phyloP scores from a whole-genome alignment of 2,888 invertebrate genomes.

The Lydus trimaculatus region DNA sequence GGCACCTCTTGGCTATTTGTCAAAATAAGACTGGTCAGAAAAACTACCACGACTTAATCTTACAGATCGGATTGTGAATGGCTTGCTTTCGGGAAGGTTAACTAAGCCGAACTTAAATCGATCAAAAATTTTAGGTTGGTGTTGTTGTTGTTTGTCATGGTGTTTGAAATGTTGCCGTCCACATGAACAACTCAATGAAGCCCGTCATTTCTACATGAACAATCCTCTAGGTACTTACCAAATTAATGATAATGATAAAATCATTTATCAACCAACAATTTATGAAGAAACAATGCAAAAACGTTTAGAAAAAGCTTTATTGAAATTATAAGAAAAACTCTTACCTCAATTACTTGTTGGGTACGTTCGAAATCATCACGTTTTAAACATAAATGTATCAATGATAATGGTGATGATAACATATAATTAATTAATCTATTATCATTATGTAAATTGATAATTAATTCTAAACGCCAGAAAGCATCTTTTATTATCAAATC shows the following conservation, averaged over 20 bases:
- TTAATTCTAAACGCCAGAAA: constrained; percentile 75
- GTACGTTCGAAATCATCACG: constrained; percentile 77
- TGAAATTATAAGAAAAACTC: constrained; percentile 61
- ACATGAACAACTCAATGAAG: constrained; percentile 62
- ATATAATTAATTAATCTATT: constrained; percentile 69
- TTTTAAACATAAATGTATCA: constrained; percentile 79
- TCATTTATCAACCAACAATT: constrained; percentile 64
- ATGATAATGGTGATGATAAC: constrained; percentile 77
- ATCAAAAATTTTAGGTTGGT: constrained; percentile 65
- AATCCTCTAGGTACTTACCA: constrained; percentile 68
- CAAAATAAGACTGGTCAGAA: too few relatives aligned
- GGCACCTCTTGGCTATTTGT: too few relatives aligned
- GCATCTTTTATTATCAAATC: constrained; percentile 70
- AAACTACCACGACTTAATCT: too few relatives aligned
- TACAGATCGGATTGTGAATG: too few relatives aligned
- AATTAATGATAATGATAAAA: constrained; percentile 52
- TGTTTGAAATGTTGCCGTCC: constrained; percentile 68
- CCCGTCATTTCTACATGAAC: constrained; percentile 63
- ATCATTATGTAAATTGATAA: constrained; percentile 64
- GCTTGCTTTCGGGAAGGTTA: too few relatives aligned
- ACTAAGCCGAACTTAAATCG: too few relatives aligned
- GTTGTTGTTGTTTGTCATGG: constrained; percentile 68
- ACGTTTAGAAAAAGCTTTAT: constrained; percentile 65
- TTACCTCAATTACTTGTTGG: constrained; percentile 83
- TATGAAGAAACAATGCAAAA: constrained; percentile 67